Evolutionary conservation across 2,888 invertebrate genomes (phyloP), one percentile per base, ranked within the genome.

Genomic region (Drosophila pseudotalamancana): DNA sequence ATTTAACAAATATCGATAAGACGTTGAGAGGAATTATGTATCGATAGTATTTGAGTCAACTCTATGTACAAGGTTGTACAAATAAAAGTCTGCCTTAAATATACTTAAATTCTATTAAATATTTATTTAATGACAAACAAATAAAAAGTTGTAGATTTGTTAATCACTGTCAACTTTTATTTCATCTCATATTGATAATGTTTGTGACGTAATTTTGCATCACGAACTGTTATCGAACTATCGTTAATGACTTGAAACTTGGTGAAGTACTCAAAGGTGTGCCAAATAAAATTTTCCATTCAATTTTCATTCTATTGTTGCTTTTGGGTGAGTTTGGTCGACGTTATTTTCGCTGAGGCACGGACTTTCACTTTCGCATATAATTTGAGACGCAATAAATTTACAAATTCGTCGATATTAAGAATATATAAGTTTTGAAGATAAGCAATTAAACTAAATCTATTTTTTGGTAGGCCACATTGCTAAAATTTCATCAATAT

Each of bases 321-420:
- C 23, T 51, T 55, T 74, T 75, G 76, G 74, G 74, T 74, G 74
- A 74, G 74, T 73, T 49, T 74, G 74, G 75, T 74, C 50, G 73
- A 63, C 55, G 43, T 50, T 43, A 14, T 59, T 65, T 56, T 74
- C 25, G 55, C 53, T 49, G 42, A 67, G 59, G 51, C 32, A 45
- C 72, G 66, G 75, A 75, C 51, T 61, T 75, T 71, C 57, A 53
- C 64, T 75, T 72, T 75, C 63, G 57, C 31, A 35, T 48, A 48
- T 54, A 62, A 68, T 19, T 65, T 73, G 51, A 68, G 75, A 75
- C 74, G 76, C 76, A 75, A 72, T 64, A 72, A 75, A 75, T 48
- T 61, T 48, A 23, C 1, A 16, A 50, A 27, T 23, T 49, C 34
- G 43, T 35, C 31, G 12, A 18, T 40, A 35, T 37, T 16, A 12